Percentiles rank a stretch among this genome's conserved stretches.
phyloP scores from a whole-genome alignment of 2,888 invertebrate species.

The Tanypteryx hageni region DNA sequence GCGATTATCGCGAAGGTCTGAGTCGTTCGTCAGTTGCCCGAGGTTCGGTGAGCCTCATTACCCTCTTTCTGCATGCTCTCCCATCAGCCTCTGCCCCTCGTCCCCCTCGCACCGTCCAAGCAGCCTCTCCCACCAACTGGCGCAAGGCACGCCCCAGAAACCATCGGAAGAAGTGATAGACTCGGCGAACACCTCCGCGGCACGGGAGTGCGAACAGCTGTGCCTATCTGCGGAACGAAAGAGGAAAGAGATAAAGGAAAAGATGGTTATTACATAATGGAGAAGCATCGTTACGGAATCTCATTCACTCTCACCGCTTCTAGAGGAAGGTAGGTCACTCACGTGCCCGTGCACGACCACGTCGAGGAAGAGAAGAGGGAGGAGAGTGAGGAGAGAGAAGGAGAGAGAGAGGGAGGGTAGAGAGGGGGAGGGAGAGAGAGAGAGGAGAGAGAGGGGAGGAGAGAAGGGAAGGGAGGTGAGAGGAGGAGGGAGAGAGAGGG shows the following conservation, averaged over 20 bases:
- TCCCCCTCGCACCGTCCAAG: slow-evolving; percentile 77
- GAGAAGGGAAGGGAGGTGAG: not conserved
- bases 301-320: not conserved
- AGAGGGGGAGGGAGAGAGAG: not conserved
- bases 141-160: slow-evolving; percentile 79
- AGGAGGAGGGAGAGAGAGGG: not conserved
- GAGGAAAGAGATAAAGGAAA: slow-evolving; percentile 10
- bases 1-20: too few relatives aligned
- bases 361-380: not conserved
- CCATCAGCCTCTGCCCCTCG: slow-evolving; percentile 76
- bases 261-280: not conserved
- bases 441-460: too few relatives aligned
- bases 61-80: slow-evolving; percentile 77
- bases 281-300: too few relatives aligned
- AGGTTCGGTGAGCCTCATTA: slow-evolving; percentile 73
- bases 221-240: slow-evolving; percentile 75
- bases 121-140: slow-evolving; percentile 72
- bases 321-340: not conserved
- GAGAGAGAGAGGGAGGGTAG: too few relatives aligned
- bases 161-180: slow-evolving; percentile 77
- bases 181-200: slow-evolving; percentile 79
- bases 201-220: slow-evolving; percentile 80
- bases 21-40: too few relatives aligned
- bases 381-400: too few relatives aligned
- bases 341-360: not conserved